These are phyloP conservation scores for Limnothrissa miodon DNA, from an alignment of 2,113 vertebrate species.

Conservation along the genomic window DNA sequence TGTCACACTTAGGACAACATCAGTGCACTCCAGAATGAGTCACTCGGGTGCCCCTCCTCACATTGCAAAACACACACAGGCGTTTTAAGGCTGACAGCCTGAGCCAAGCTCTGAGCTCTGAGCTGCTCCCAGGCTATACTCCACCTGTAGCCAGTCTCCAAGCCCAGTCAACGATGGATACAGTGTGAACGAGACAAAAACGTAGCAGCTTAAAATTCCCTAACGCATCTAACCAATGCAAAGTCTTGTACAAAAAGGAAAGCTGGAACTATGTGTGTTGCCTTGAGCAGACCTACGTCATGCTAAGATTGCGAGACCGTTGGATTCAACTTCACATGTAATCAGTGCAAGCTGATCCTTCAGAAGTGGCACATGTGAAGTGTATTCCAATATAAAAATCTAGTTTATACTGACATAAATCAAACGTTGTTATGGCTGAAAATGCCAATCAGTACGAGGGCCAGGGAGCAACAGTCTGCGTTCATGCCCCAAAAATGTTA, in stretches of 20 bases:
- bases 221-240: neutral
- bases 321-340: neutral
- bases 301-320: neutral
- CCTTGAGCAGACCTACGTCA: neutral
- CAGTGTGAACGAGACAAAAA: conserved; percentile 28
- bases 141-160: conserved; percentile 13
- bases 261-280: neutral
- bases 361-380: neutral
- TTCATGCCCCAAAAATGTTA: neutral
- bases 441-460: neutral
- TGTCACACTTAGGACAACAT: neutral
- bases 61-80: neutral
- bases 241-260: neutral
- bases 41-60: conserved; percentile 16
- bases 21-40: neutral
- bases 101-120: conserved; percentile 13
- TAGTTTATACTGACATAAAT: neutral
- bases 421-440: neutral
- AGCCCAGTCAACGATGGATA: conserved; percentile 17
- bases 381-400: neutral
- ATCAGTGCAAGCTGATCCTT: neutral
- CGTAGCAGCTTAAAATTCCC: conserved; percentile 36
- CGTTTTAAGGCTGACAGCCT: conserved; percentile 29
- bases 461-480: neutral
- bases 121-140: conserved; percentile 22